phyloP scores from a whole-genome alignment of 2,888 invertebrate genomes.

The Drosophila fulvimacula region DNA sequence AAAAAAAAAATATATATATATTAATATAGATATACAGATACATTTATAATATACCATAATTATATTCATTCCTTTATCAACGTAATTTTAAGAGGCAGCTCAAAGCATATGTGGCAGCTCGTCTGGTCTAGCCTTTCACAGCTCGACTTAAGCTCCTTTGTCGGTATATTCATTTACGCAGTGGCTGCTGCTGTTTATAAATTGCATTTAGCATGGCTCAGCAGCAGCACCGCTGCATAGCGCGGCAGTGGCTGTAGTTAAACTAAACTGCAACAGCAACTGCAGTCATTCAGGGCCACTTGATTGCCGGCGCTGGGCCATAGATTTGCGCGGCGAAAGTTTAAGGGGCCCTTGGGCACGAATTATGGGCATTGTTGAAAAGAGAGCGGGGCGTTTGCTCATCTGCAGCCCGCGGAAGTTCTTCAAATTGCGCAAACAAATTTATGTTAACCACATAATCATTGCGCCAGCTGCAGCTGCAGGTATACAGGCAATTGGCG shows the following conservation, averaged over 20 bases:
- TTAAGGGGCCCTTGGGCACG: slow-evolving; percentile 37
- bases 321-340: slow-evolving; percentile 48
- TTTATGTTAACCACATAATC: slow-evolving; percentile 80
- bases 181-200: slow-evolving; percentile 49
- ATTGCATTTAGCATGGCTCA: slow-evolving; percentile 47
- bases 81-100: background rate
- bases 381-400: slow-evolving; percentile 4
- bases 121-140: background rate
- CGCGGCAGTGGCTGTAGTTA: slow-evolving; percentile 44
- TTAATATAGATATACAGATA: no score
- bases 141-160: slow-evolving; percentile 19
- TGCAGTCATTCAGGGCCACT: slow-evolving; percentile 75
- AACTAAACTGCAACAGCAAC: slow-evolving; percentile 68
- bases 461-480: slow-evolving; percentile 55
- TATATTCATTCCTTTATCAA: background rate
- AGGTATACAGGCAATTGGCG: background rate
- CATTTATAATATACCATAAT: no score
- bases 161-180: slow-evolving; percentile 47
- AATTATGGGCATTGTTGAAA: slow-evolving; percentile 27
- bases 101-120: slow-evolving; percentile 7
- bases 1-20: no score
- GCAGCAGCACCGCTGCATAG: background rate
- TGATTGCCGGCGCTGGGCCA: slow-evolving; percentile 55
- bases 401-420: slow-evolving; percentile 34
- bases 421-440: slow-evolving; percentile 65